Percentiles rank a stretch among this genome's conserved stretches.
Evolutionary conservation across 2,888 invertebrate species (phyloP).

Genomic region (Xestia xanthographa): DNA sequence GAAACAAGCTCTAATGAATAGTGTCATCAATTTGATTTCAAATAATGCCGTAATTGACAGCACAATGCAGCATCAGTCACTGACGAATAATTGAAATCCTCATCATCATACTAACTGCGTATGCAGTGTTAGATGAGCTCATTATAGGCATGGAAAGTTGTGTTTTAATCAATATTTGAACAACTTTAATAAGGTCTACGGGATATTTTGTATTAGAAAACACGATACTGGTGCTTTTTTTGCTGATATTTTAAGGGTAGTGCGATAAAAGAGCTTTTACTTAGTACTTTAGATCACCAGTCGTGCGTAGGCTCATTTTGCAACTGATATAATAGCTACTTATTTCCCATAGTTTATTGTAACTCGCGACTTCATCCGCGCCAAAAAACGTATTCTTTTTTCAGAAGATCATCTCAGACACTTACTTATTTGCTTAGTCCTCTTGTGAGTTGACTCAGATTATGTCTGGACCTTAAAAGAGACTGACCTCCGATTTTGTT

Average conservation of each 20-base stretch:
- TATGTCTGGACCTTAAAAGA: background rate
- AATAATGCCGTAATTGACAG: constrained; percentile 35
- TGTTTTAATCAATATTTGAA: background rate
- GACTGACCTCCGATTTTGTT: too few species aligned
- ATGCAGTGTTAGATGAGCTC: background rate
- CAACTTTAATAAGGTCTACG: background rate
- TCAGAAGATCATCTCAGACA: too few species aligned
- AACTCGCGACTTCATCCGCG: background rate
- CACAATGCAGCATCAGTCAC: background rate
- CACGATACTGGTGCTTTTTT: background rate
- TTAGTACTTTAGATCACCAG: background rate
- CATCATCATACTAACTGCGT: constrained; percentile 10
- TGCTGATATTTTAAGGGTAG: background rate
- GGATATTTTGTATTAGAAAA: background rate
- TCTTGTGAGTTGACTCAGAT: too few species aligned
- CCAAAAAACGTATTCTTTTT: background rate
- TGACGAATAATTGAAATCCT: constrained; percentile 40
- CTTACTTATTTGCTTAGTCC: too few species aligned
- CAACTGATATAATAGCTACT: background rate
- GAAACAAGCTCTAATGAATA: constrained; percentile 16
- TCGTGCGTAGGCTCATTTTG: background rate
- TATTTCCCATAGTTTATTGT: background rate
- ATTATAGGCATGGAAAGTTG: constrained; percentile 1
- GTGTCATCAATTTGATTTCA: constrained; percentile 37
- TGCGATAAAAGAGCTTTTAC: background rate